These are phyloP conservation scores for Carassius carassius DNA, from an alignment of 2,113 vertebrate genomes.

Conservation along the genomic window DNA sequence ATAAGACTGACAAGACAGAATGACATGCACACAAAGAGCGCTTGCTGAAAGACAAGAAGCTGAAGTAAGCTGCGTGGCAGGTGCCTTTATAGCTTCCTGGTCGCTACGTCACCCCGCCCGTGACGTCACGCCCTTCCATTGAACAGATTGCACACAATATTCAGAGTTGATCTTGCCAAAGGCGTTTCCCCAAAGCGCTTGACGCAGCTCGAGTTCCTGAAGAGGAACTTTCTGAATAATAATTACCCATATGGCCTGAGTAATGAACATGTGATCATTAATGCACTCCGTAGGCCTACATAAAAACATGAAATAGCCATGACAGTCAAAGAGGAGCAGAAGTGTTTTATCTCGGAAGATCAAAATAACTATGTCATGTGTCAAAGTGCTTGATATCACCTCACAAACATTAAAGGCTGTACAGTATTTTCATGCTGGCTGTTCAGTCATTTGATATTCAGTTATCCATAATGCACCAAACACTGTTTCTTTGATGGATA, in stretches of 20 bases:
- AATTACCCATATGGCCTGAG: constrained; percentile 62
- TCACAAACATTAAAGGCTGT: constrained; percentile 8
- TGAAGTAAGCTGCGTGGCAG: no score
- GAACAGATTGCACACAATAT: no score
- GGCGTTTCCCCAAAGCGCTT: no score
- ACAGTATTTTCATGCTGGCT: background rate
- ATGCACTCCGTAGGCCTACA: constrained; percentile 58
- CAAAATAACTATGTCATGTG: constrained; percentile 42
- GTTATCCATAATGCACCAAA: background rate
- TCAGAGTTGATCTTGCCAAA: no score
- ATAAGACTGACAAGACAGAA: no score
- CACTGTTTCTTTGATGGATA: constrained; percentile 27
- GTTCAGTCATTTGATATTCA: constrained; percentile 26
- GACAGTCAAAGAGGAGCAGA: constrained; percentile 58
- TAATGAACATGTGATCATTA: constrained; percentile 66
- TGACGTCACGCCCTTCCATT: no score
- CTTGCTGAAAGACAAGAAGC: no score
- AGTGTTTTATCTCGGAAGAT: constrained; percentile 50
- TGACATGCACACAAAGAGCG: no score
- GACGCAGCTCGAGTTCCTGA: no score
- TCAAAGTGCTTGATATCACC: constrained; percentile 19
- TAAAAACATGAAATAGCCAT: constrained; percentile 53
- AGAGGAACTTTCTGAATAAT: constrained; percentile 54
- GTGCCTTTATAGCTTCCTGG: no score
- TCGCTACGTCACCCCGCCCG: no score